These are phyloP conservation scores for Capitella teleta DNA, from an alignment of 1,140 invertebrate species.

Conservation along the genomic window DNA sequence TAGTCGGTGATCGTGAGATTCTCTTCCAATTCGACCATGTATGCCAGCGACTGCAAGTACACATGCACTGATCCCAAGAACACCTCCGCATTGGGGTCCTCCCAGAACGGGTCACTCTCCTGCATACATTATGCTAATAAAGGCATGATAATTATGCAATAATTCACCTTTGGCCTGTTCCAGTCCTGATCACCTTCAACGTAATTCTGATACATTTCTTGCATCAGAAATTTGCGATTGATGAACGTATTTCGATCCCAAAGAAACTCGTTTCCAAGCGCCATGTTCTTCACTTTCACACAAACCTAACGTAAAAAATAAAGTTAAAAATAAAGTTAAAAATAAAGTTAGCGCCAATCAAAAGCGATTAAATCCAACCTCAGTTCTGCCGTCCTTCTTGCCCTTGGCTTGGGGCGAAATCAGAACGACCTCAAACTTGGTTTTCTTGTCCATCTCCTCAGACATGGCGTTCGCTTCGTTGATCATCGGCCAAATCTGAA, in stretches of 20 bases:
- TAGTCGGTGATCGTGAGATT: slow-evolving; percentile 47
- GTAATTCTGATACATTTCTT: slow-evolving; percentile 54
- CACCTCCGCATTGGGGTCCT: slow-evolving; percentile 46
- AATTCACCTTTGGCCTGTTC: slow-evolving; percentile 27
- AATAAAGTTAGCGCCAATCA: neutral
- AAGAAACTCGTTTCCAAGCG: slow-evolving; percentile 48
- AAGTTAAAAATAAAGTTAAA: neutral
- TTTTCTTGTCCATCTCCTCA: slow-evolving; percentile 50
- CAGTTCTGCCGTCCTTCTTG: slow-evolving; percentile 36
- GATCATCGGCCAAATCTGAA: slow-evolving; percentile 50
- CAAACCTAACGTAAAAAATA: slow-evolving; percentile 28
- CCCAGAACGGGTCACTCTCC: slow-evolving; percentile 54
- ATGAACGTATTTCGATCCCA: slow-evolving; percentile 52
- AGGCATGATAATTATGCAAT: neutral
- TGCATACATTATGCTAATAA: slow-evolving; percentile 17
- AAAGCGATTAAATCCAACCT: slow-evolving; percentile 31
- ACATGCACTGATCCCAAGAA: slow-evolving; percentile 48
- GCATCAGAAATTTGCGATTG: slow-evolving; percentile 52
- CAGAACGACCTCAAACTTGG: slow-evolving; percentile 53
- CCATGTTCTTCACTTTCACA: slow-evolving; percentile 49
- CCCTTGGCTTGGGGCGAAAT: slow-evolving; percentile 48
- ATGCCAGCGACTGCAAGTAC: slow-evolving; percentile 48
- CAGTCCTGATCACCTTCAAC: slow-evolving; percentile 46
- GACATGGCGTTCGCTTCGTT: slow-evolving; percentile 55
- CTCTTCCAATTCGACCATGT: slow-evolving; percentile 49